Evolutionary conservation across 2,797 vertebrate genomes (phyloP), one percentile per base, ranked within the genome.

Genomic region (Echeneis naucrates): DNA sequence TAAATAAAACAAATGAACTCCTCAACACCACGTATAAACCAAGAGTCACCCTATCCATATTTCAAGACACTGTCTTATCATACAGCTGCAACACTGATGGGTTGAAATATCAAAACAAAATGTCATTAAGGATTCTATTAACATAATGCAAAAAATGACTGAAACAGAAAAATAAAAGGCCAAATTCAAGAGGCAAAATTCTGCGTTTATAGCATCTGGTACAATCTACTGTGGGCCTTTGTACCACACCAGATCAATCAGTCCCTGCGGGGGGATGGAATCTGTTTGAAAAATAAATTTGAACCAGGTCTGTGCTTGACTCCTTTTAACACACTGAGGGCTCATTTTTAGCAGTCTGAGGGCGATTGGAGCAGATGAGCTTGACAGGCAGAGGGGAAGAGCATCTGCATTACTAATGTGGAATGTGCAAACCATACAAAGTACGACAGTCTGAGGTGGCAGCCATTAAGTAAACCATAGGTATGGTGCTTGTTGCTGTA

Each of bases 331-430:
- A 87, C 87, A 63, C 75, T 26, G 38, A 77, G 66, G 75, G 71
- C 72, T 79, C 60, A 8, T 87, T 87, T 90, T 81, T 66, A 71
- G 68, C 67, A 74, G 26, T 1, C 75, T 74, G 78, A 90, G 82
- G 78, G 60, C 85, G 80, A 79, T 87, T 81, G 83, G 72, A 87
- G 87, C 81, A 88, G 88, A 90, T 85, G 88, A 93, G 83, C 55
- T 83, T 89, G 88, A 92, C 89, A 84, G 87, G 82, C 84, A 77
- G 81, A 54, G 72, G 62, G 50, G 48, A 40, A 48, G 26, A 51
- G 69, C 75, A 85, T 92, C 90, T 91, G 86, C 89, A 92, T 92
- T 37, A 72, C 86, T 92, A 89, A 92, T 93, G 86, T 78, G 70
- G 72, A 87, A 65, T 84, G 74, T 89, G 86, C 72, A 70, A 82